phyloP scores from a whole-genome alignment of 2,888 invertebrate genomes.

The Limnephilus marmoratus region DNA sequence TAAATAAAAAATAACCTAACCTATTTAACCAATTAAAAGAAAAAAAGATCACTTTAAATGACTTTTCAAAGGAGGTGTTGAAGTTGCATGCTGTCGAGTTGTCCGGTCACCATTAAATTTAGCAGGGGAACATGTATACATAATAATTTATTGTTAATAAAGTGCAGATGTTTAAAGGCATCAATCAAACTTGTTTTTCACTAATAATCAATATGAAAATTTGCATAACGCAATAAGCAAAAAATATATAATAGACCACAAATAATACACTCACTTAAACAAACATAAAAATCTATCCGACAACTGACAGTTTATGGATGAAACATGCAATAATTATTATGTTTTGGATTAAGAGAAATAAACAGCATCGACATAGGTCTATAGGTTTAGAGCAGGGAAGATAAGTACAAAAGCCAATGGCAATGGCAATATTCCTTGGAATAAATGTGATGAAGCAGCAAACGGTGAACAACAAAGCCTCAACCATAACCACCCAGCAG shows the following conservation, averaged over 20 bases:
- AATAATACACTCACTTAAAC: background rate
- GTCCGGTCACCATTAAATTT: too few species aligned
- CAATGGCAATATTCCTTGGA: constrained; percentile 5
- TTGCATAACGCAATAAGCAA: background rate
- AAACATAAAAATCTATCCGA: background rate
- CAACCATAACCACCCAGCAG: background rate
- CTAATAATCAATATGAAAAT: background rate
- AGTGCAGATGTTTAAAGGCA: too few species aligned
- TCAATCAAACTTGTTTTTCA: too few species aligned
- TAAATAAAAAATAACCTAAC: too few species aligned
- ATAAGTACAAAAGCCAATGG: background rate
- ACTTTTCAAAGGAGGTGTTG: too few species aligned
- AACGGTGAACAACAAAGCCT: background rate
- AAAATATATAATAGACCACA: background rate
- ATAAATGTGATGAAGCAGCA: constrained; percentile 9
- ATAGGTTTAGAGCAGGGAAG: background rate
- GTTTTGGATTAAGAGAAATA: background rate
- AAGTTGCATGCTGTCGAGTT: too few species aligned
- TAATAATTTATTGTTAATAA: too few species aligned
- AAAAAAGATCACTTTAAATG: too few species aligned
- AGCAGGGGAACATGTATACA: too few species aligned
- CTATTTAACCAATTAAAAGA: too few species aligned
- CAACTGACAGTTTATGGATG: background rate
- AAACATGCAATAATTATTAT: background rate
- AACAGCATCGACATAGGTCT: background rate